Percentiles rank a stretch among this genome's conserved stretches.
Evolutionary conservation across 1,140 invertebrate genomes (phyloP).

Genomic region (Conus betulinus): DNA sequence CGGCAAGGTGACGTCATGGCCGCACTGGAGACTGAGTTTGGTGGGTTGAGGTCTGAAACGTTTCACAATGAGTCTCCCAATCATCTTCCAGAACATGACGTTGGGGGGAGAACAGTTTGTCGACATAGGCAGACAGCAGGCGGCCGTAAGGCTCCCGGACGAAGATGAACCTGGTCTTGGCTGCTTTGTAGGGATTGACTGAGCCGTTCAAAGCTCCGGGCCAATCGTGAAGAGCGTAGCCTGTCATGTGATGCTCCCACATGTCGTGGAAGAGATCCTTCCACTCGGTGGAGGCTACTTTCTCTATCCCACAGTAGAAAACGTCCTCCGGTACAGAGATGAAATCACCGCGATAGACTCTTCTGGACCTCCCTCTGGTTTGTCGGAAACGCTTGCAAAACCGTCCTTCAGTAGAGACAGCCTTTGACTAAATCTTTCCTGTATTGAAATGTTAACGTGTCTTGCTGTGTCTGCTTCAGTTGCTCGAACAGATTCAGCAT

Average conservation of each 20-base stretch:
- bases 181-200: neutral
- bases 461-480: too few species aligned
- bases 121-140: slow-evolving; percentile 66
- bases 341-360: neutral
- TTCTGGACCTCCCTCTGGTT: neutral
- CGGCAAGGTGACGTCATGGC: slow-evolving; percentile 67
- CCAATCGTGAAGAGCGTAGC: neutral
- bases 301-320: slow-evolving; percentile 17
- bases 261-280: neutral
- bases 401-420: neutral
- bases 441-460: neutral
- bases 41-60: slow-evolving; percentile 52
- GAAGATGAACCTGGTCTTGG: slow-evolving; percentile 52
- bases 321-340: neutral
- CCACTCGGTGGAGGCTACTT: neutral
- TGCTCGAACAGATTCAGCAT: too few species aligned
- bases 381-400: neutral
- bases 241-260: neutral
- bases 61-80: slow-evolving; percentile 57
- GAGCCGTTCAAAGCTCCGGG: neutral
- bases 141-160: slow-evolving; percentile 66
- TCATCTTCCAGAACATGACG: slow-evolving; percentile 62
- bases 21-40: slow-evolving; percentile 53
- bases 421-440: neutral
- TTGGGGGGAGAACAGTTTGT: slow-evolving; percentile 70